Conservation (phyloP, 2,888 invertebrate species). For the Polyommatus icarus region DNA sequence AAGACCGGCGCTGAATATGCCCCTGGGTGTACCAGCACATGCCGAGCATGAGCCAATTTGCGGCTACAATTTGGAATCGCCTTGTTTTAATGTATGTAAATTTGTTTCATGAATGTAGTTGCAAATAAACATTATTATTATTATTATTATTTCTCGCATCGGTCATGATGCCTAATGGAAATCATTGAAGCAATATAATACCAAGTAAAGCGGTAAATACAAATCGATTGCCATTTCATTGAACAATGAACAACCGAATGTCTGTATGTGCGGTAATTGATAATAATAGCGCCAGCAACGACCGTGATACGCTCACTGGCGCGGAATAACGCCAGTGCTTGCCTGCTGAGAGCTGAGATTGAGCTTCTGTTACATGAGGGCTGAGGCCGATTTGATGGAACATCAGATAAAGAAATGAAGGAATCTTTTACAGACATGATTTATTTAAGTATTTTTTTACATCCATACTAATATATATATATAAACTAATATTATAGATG, state of each 20-base stretch:
- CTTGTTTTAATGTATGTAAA: too few relatives aligned
- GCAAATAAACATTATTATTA: too few relatives aligned
- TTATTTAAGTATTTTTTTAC: too few relatives aligned
- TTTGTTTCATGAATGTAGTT: too few relatives aligned
- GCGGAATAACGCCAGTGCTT: neutral
- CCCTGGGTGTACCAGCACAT: too few relatives aligned
- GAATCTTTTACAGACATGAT: too few relatives aligned
- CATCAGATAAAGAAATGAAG: neutral
- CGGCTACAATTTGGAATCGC: too few relatives aligned
- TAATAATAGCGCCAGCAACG: neutral
- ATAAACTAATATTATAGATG: too few relatives aligned
- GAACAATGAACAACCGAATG: neutral
- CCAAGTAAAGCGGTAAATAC: neutral
- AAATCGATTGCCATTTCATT: slow-evolving; percentile 7
- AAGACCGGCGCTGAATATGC: too few relatives aligned
- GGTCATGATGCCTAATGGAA: neutral
- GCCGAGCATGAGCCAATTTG: too few relatives aligned
- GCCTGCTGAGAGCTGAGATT: neutral
- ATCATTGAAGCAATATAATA: neutral
- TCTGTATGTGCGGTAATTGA: slow-evolving; percentile 8
- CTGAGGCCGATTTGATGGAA: neutral
- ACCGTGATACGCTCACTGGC: neutral
- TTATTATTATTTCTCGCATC: neutral
- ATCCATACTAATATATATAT: too few relatives aligned
- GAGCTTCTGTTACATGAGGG: neutral